Evolutionary conservation across 2,888 invertebrate species (phyloP).

Genomic region (Watsonalla cultraria): DNA sequence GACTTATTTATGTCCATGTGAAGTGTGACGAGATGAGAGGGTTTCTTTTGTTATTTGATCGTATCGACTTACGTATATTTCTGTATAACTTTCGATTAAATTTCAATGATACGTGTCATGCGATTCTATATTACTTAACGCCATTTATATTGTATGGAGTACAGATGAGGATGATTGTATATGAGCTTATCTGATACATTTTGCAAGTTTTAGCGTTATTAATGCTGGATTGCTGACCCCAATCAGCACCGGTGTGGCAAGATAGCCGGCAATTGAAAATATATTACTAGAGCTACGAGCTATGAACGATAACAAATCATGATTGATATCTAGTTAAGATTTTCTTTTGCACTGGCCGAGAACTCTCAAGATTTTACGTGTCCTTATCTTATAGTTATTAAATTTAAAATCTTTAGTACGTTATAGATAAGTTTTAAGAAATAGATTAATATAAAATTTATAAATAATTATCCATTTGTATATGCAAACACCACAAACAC

Average conservation of each 20-base stretch:
- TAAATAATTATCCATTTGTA: too few relatives aligned
- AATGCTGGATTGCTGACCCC: neutral
- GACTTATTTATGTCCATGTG: conserved; percentile 43
- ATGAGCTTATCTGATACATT: neutral
- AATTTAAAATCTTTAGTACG: too few relatives aligned
- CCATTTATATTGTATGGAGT: neutral
- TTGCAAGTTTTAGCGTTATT: neutral
- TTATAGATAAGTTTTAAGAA: too few relatives aligned
- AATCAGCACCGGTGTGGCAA: neutral
- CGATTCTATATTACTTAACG: conserved; percentile 1
- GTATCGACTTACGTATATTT: conserved; percentile 56
- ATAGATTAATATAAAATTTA: too few relatives aligned
- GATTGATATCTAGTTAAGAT: neutral
- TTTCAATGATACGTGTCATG: conserved; percentile 21
- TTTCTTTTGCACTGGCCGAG: too few relatives aligned
- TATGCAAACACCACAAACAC: too few relatives aligned
- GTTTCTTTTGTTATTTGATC: conserved; percentile 68
- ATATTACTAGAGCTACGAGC: neutral
- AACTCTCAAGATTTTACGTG: too few relatives aligned
- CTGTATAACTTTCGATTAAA: conserved; percentile 50
- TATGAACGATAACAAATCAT: neutral
- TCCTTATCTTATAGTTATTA: too few relatives aligned
- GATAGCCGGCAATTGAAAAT: conserved; percentile 1
- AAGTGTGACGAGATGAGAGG: conserved; percentile 32
- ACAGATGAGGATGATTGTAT: neutral